Evolutionary conservation across 2,113 vertebrate species (phyloP).

Genomic region (Argyrosomus japonicus): DNA sequence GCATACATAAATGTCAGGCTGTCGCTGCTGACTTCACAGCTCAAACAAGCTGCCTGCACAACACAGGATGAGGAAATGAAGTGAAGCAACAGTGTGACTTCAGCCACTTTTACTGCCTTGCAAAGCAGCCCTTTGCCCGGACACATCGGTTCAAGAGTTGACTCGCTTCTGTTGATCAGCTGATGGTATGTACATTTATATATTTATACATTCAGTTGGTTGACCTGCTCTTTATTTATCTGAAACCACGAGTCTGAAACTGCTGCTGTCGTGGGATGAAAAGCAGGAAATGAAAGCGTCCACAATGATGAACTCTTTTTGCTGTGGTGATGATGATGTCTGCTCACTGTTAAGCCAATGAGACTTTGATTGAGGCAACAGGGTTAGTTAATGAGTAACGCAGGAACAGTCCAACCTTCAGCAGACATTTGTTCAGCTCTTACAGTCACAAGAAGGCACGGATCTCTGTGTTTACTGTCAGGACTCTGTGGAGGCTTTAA

Average conservation of each 20-base stretch:
- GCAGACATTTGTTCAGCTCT: constrained; percentile 57
- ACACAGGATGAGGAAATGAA: constrained; percentile 74
- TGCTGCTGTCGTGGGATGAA: background rate
- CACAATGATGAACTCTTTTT: too few relatives aligned
- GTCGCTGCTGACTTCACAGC: background rate
- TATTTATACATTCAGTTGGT: too few relatives aligned
- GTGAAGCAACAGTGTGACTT: constrained; percentile 58
- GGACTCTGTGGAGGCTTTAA: constrained; percentile 16
- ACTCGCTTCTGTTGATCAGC: constrained; percentile 59
- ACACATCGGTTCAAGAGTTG: constrained; percentile 65
- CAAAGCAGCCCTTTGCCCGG: constrained; percentile 80
- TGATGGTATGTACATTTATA: constrained; percentile 61
- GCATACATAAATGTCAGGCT: background rate
- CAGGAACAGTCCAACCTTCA: constrained; percentile 68
- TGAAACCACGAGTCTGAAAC: background rate
- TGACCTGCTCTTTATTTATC: too few relatives aligned
- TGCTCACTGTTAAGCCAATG: constrained; percentile 55
- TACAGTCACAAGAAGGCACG: constrained; percentile 8
- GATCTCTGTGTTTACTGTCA: constrained; percentile 30
- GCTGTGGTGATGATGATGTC: constrained; percentile 6
- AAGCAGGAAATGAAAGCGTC: constrained; percentile 51
- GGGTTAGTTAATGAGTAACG: constrained; percentile 80
- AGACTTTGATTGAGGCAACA: constrained; percentile 47
- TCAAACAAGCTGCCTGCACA: constrained; percentile 45
- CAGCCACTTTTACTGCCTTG: constrained; percentile 71